Percentiles rank a stretch among this genome's conserved stretches.
Evolutionary conservation across 2,888 invertebrate genomes (phyloP).

Genomic region (Antitype chi): DNA sequence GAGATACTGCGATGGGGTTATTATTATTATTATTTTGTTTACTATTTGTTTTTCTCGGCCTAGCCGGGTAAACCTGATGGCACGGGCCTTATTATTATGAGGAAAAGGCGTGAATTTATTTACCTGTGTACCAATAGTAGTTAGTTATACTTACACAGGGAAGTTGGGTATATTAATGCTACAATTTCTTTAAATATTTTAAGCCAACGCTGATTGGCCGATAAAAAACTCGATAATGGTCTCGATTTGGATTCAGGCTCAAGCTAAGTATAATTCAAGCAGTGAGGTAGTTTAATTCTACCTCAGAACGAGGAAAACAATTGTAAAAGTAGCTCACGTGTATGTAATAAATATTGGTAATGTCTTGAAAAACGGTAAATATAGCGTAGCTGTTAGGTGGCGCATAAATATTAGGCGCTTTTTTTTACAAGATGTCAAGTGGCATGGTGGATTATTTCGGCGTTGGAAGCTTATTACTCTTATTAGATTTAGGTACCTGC

Average conservation of each 20-base stretch:
- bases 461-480: neutral
- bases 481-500: neutral
- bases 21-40: too few relatives aligned
- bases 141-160: neutral
- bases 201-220: neutral
- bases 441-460: neutral
- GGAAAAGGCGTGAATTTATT: neutral
- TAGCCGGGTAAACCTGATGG: too few relatives aligned
- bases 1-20: too few relatives aligned
- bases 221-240: neutral
- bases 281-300: neutral
- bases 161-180: neutral
- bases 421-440: neutral
- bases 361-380: neutral
- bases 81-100: too few relatives aligned
- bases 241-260: neutral
- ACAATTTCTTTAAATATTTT: constrained; percentile 17
- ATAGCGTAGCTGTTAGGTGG: neutral
- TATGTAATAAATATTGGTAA: constrained; percentile 6
- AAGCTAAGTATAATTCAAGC: neutral
- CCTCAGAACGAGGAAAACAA: neutral
- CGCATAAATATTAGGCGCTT: neutral
- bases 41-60: too few relatives aligned
- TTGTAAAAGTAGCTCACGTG: neutral
- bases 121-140: neutral